Base-by-base conservation (phyloP, 1,140 invertebrate genomes). In the Tetramorium parvispinum region DNA sequence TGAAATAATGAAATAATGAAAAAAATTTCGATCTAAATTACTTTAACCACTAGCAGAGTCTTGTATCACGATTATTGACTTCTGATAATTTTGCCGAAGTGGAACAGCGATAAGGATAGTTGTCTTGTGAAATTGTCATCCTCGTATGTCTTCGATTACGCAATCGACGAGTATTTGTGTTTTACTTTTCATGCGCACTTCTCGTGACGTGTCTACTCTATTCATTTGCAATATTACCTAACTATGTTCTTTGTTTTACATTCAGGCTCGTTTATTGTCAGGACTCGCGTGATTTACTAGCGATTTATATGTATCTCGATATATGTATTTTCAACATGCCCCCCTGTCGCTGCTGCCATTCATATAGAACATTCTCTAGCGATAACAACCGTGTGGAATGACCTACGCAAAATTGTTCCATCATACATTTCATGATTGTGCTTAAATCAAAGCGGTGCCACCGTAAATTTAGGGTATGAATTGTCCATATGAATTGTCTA, bases 251-350 rank as follows among this genome's bases (percentile, higher is more conserved):
- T 55, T 27, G 43, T 59, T 68, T 81, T 46, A 70, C 49, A 37
- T 57, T 40, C 4, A 2, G 13, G 27, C 24, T 59, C 18, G 40
- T 61, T 83, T 37, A 75, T 81, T 68, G 68, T 75, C 24, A 59
- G 27, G 46, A 27, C 43, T 24, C 43, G 27, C 16, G 37, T 49
- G 53, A 83, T 83, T 83, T 83, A 83, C 59, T 49, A 49, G 18
- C 53, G 8, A 82, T 70, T 68, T 73, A 32, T 79, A 66, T 79
- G 61, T 79, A 68, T 66, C 77, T 82, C 66, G 6, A 59, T 7
- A 75, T 46, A 59, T 11, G 59, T 49, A 75, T 83, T 61, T 83
- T 46, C 40, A 37, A 49, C 10, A 40, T 70, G 65, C n/a, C 8
- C 27, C 32, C 32, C 32, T 27, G 32, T 82, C 8, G 65, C 6